Evolutionary conservation across 2,797 vertebrate genomes (phyloP), one percentile per base, ranked within the genome.

Genomic region (Alauda arvensis): DNA sequence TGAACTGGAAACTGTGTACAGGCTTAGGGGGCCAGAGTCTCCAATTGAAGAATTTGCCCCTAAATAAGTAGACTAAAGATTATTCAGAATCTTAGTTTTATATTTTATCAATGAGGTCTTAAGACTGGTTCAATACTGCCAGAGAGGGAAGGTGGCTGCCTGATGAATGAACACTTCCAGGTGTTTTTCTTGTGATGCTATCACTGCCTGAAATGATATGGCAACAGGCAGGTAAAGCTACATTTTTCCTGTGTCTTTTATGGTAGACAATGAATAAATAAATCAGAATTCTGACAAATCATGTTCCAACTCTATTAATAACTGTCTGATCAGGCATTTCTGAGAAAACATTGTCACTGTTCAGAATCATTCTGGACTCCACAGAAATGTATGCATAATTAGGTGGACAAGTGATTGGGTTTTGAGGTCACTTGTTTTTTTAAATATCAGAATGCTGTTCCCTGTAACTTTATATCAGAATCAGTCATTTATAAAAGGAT

Each of bases 201-300:
- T 91, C 57, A 61, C 71, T 92, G 74, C 77, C 85, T 94, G 67
- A 63, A 6, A 4, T 72, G 72, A 39, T 87, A 68, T 12, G 52
- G 26, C 87, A 88, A 26, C 74, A 90, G 88, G 85, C 87, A 87
- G 79, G 70, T 91, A 83, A 90, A 90, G 42, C 52, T 67, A 5
- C 5, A 4, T 91, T 91, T 91, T 93, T 91, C 53, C 48, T 74
- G 11, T 85, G 57, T 85, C 57, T 93, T 56, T 90, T 85, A 42
- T 81, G 31, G n/a, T 87, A 62, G 53, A 29, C 57, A 57, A 5
- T 48, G 72, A 81, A 6, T 43, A 20, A 46, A 40, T 17, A 63
- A 87, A 60, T 42, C 4, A 17, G 59, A 85, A 45, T 49, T 90
- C 18, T 74, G 42, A 48, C 4, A 63, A 40, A 61, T 48, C 12